phyloP scores from a whole-genome alignment of 2,113 vertebrate species.

The Ageneiosus marmoratus region DNA sequence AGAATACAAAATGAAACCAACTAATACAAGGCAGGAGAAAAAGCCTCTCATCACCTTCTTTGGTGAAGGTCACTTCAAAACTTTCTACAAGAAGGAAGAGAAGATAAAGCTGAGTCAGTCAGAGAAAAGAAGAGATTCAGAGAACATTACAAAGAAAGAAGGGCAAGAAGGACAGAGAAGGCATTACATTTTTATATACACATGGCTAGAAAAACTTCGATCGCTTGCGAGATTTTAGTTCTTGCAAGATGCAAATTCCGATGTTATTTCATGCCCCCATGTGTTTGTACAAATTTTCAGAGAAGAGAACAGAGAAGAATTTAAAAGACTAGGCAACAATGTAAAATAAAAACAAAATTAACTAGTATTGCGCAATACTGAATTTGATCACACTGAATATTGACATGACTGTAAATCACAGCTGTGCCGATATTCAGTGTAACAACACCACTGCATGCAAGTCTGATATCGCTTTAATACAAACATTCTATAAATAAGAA shows the following conservation, averaged over 20 bases:
- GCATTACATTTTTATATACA: conserved; percentile 53
- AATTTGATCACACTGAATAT: neutral
- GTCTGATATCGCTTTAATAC: neutral
- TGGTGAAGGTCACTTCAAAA: conserved; percentile 99
- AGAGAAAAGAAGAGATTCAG: conserved; percentile 71
- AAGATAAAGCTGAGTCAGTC: conserved; percentile 96
- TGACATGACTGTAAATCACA: neutral
- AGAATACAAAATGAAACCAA: neutral
- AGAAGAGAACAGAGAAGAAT: neutral
- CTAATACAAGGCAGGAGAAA: conserved; percentile 82
- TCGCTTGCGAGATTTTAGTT: neutral
- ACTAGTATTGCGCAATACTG: neutral
- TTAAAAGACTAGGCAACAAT: neutral
- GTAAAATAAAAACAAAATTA: neutral
- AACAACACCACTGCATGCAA: neutral
- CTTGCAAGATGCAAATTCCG: neutral
- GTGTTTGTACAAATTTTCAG: conserved; percentile 2
- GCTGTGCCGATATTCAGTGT: neutral
- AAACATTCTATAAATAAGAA: neutral
- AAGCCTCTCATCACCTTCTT: conserved; percentile 99
- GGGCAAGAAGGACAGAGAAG: conserved; percentile 56
- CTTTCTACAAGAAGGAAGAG: conserved; percentile 95
- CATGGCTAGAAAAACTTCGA: conserved; percentile 24
- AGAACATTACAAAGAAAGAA: conserved; percentile 53
- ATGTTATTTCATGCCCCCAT: conserved; percentile 14